These are phyloP conservation scores for Danaus melanippus DNA, from an alignment of 1,140 invertebrate species.

Conservation along the genomic window DNA sequence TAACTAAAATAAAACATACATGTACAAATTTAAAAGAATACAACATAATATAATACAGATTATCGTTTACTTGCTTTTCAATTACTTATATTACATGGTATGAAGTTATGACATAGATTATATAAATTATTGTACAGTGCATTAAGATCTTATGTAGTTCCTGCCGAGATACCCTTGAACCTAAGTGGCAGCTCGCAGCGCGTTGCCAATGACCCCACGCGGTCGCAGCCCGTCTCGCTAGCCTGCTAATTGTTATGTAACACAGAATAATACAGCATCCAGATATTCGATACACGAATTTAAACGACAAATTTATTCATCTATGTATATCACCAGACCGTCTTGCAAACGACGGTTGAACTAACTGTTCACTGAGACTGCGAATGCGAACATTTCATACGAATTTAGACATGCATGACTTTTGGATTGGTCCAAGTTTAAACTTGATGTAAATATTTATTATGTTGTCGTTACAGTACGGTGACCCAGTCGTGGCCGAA, in stretches of 20 bases:
- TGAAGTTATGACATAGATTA: slow-evolving; percentile 1
- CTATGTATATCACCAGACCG: slow-evolving; percentile 11
- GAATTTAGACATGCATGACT: no score
- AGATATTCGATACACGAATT: slow-evolving; percentile 37
- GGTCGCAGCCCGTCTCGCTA: slow-evolving; percentile 37
- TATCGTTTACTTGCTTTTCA: no score
- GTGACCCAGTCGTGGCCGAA: slow-evolving; percentile 26
- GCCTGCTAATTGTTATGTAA: slow-evolving; percentile 68
- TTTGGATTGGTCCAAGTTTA: no score
- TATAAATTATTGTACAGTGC: slow-evolving; percentile 3
- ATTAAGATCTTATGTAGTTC: slow-evolving; percentile 46
- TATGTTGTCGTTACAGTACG: slow-evolving; percentile 12
- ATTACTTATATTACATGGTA: no score
- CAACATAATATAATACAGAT: no score
- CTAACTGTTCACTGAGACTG: slow-evolving; percentile 10
- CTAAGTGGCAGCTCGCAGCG: slow-evolving; percentile 63
- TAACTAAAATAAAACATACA: no score
- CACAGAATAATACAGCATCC: slow-evolving; percentile 41
- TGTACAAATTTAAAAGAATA: no score
- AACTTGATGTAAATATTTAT: background rate
- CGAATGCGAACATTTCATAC: no score
- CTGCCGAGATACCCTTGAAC: slow-evolving; percentile 63
- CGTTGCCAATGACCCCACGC: slow-evolving; percentile 66
- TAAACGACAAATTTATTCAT: slow-evolving; percentile 12
- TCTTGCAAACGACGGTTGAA: slow-evolving; percentile 7